Evolutionary conservation across 2,797 vertebrate species (phyloP), one percentile per base, ranked within the genome.

Genomic region (Selene dorsalis): DNA sequence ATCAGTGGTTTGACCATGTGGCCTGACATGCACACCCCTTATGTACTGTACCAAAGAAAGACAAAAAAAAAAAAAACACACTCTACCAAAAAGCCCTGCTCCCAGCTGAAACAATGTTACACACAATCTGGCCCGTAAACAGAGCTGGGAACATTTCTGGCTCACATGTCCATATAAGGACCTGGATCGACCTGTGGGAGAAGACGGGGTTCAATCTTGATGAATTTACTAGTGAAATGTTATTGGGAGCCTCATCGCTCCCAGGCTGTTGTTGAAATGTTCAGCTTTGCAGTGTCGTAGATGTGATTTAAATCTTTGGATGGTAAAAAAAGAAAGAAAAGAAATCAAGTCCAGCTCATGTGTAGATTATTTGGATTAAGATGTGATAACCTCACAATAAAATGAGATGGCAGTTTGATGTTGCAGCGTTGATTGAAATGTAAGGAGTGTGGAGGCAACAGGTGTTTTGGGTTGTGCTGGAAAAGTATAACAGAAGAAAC

Each of bases 101-200:
- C 80, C 63, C 74, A 62, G 79, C 73, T 71, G 67, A 85, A 89
- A 87, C 82, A 86, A 80, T 63, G 75, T 71, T 69, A 47, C 78
- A 86, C 81, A 88, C 82, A 86, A 85, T 84, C 72, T 66, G 50
- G 61, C 72, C 83, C 81, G 69, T 75, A 85, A 87, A 86, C 75
- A 20, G 79, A 91, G 80, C 83, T 47, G 71, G 70, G 84, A 86
- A 59, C 84, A 71, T 91, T 85, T 91, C 76, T 73, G 85, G 66
- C 71, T 79, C 60, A 65, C 82, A 86, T 90, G 84, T 77, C 93
- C 93, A 85, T 93, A 93, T 93, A 94, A 89, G 94, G 94, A 52
- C 39, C 72, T 84, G 80, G 71, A 79, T 62, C 24, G 70, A 87
- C 87, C 75, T 79, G 87, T 74, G 75, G 53, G 72, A 85, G 72